Evolutionary conservation across 2,113 vertebrate species (phyloP), one percentile per base, ranked within the genome.

Genomic region (Opisthocomus hoazin): DNA sequence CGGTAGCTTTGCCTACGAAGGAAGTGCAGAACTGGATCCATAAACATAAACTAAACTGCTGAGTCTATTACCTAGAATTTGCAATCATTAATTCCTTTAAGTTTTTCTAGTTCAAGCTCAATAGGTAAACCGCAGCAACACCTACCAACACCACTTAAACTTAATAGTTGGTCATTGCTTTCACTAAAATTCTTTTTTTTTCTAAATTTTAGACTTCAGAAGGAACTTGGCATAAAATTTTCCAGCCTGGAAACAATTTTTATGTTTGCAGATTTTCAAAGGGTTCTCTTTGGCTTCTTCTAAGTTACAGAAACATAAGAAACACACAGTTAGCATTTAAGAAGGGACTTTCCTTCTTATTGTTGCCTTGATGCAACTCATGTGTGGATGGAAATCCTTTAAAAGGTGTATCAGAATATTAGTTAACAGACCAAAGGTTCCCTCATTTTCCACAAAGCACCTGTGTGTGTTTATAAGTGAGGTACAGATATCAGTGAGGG

Each of bases 231-330:
- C 71, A 58, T 46, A 74, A 50, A 50, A 46, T 53, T 65, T 87
- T 50, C 71, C 64, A 81, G 76, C 71, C 83, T 95, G 85, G 78
- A 92, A 96, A 63, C 34, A 95, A 84, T 92, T 94, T 90, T 84
- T 96, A 19, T 70, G 45, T 77, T 54, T 84, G 26, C 18, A 76
- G 78, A 60, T 87, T 80, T 90, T 93, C 66, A 95, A 96, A 96
- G 77, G 37, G 48, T 93, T 32, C 13, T 76, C 37, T 56, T 76
- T 89, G 73, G 26, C 56, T 71, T 58, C 26, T 63, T 94, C 34
- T 93, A 89, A 94, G 9, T 80, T 87, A 53, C 4, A 92, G 73
- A 83, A 92, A 93, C 50, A 27, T 27, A 89, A 75, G 57, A 86
- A 82, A 50, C 51, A 66, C 29, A 41, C 12, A 91, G 69, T 19